Evolutionary conservation across 2,113 vertebrate species (phyloP), one percentile per base, ranked within the genome.

Genomic region (Lucifuga dentata): DNA sequence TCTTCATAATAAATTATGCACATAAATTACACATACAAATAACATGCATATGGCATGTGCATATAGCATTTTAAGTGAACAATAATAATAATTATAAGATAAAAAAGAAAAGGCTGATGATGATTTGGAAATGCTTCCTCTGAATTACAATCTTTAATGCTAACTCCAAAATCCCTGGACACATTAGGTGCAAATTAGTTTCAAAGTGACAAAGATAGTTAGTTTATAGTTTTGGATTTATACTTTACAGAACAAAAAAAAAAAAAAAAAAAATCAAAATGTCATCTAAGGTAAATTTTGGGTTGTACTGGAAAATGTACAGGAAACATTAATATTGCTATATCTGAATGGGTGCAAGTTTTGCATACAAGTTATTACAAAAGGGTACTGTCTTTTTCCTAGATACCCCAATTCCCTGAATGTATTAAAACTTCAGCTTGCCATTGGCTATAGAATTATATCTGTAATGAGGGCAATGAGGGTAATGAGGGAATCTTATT

Each of bases 401-500:
- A 2, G n/a, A 19, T 60, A 33, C 51, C 8, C 45, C 16, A 23
- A 17, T 55, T 53, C 40, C 36, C n/a, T 21, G 53, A 41, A 41
- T 73, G 10, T 21, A 55, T 70, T 48, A 23, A 58, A 49, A 39
- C 16, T 40, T 17, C n/a, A 64, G 51, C 21, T 43, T 58, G 24
- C 38, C 55, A 57, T 2, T 80, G 36, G 17, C 58, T 1, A 59
- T 26, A 41, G 48, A 46, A 56, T 67, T 46, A 23, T 32, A 75
- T 62, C 66, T 21, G 61, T 74, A 74, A 86, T 76, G 68, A 78
- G 62, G 76, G 21, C 49, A 61, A 75, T 15, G 21, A 70, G 51
- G 49, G 44, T 56, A 88, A 87, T 65, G 83, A 78, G 86, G 73
- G 64, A 75, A 82, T 57, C 53, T 50, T 38, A 16, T 39, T 85